These are phyloP conservation scores for Teleiodes luculella DNA, from an alignment of 2,888 invertebrate species.

Conservation along the genomic window DNA sequence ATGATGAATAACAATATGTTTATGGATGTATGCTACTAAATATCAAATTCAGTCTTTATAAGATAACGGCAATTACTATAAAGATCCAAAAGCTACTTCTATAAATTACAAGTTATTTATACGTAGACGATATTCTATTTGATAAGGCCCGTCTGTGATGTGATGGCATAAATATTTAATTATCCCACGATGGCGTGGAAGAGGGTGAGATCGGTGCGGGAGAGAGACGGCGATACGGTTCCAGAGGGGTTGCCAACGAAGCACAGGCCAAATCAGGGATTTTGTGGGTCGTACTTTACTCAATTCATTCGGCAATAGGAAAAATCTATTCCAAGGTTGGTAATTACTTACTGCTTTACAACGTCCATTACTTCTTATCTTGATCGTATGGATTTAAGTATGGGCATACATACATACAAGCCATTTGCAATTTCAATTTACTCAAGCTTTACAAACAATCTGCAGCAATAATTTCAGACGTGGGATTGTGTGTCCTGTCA, in stretches of 20 bases:
- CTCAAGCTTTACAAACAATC: neutral
- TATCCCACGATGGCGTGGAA: conserved; percentile 66
- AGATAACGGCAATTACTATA: no score
- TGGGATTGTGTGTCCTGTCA: conserved; percentile 15
- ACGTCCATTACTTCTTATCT: conserved; percentile 13
- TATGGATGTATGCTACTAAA: no score
- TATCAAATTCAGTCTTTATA: no score
- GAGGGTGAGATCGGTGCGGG: conserved; percentile 57
- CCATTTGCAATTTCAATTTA: neutral
- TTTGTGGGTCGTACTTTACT: conserved; percentile 47
- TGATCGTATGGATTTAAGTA: neutral
- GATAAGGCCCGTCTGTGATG: conserved; percentile 42
- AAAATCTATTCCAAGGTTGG: conserved; percentile 27
- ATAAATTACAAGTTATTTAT: conserved; percentile 9
- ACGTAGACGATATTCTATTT: conserved; percentile 16
- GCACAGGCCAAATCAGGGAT: conserved; percentile 46
- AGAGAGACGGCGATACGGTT: conserved; percentile 56
- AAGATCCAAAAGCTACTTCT: neutral
- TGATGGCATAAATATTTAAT: conserved; percentile 74
- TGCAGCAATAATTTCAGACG: neutral
- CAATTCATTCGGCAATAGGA: conserved; percentile 32
- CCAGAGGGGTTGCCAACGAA: conserved; percentile 63
- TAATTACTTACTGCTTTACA: conserved; percentile 20
- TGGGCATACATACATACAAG: neutral
- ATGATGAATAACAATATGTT: no score